phyloP scores from a whole-genome alignment of 2,113 vertebrate species.

The Catagonus wagneri region DNA sequence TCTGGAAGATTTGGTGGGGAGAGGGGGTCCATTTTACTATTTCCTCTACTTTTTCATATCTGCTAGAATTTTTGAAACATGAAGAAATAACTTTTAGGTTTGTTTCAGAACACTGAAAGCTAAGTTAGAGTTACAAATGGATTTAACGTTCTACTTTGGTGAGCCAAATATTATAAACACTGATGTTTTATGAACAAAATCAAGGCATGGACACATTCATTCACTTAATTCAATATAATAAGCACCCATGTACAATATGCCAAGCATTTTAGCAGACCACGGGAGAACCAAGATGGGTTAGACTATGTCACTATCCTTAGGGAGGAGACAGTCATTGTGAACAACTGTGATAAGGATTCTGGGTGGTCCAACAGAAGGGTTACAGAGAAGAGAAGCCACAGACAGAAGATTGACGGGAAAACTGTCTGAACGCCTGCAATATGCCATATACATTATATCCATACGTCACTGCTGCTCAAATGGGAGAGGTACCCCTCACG shows the following conservation, averaged over 20 bases:
- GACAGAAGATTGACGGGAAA: not conserved
- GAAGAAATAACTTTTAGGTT: conserved; percentile 26
- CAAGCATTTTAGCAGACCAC: not conserved
- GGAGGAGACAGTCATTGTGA: not conserved
- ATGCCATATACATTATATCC: no score
- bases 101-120: conserved; percentile 25
- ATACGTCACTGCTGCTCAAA: no score
- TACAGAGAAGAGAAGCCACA: not conserved
- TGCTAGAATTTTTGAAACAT: not conserved
- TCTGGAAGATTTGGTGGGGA: not conserved
- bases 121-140: not conserved
- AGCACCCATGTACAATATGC: not conserved
- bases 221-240: not conserved
- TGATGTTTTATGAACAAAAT: not conserved
- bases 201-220: not conserved
- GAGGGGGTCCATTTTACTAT: not conserved
- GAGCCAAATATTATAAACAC: not conserved
- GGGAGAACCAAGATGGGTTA: not conserved
- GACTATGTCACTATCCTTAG: not conserved
- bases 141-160: conserved; percentile 2
- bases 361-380: not conserved
- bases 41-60: conserved; percentile 45
- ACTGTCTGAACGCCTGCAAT: not conserved
- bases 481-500: no score
- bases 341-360: not conserved